Base-by-base conservation (phyloP, 1,140 invertebrate genomes). In the Anoplolepis gracilipes region DNA sequence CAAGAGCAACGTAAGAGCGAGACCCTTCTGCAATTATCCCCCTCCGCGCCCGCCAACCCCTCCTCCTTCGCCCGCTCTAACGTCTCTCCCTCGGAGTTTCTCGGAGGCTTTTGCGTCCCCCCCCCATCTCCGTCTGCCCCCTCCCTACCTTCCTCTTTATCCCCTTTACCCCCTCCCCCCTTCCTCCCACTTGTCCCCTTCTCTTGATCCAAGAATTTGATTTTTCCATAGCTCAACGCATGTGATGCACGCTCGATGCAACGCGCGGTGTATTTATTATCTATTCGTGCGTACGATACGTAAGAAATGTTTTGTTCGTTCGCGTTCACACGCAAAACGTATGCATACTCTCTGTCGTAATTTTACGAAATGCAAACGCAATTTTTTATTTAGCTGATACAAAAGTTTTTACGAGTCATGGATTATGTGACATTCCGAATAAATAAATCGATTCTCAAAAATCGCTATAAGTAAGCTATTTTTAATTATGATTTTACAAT, bases 21-120 rank as follows among this genome's bases (percentile, higher is more conserved):
- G 78, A 72, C 88, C 91, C 88, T 93, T 92, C 91, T 92, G 93
- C 92, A 94, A 94, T 94, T 94, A 94, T 93, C 93, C 91, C 92
- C 88, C 88, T 90, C 62, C 55, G 85, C 85, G 42, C 84, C 85
- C 87, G 84, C 30, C 78, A 79, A 36, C 85, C 76, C 36, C 33
- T 13, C 49, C 75, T 65, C 70, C 11, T 28, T 39, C 42, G 19
- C 62, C 49, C 67, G 55, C 42, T 65, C 81, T 39, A 57, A 64
- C 70, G 36, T 46, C 77, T 46, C 77, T 53, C 62, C 39, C 86
- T 30, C 10, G n/a, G 46, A 49, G 53, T 76, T 49, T 49, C 59
- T 57, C 36, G 59, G 2, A 75, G 42, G 57, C 46, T 59, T 57
- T 77, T 49, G 33, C 33, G 57, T n/a, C n/a, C n/a, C n/a, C n/a